Evolutionary conservation across 2,888 invertebrate genomes (phyloP), one percentile per base, ranked within the genome.

Genomic region (Clistopyga incitator): DNA sequence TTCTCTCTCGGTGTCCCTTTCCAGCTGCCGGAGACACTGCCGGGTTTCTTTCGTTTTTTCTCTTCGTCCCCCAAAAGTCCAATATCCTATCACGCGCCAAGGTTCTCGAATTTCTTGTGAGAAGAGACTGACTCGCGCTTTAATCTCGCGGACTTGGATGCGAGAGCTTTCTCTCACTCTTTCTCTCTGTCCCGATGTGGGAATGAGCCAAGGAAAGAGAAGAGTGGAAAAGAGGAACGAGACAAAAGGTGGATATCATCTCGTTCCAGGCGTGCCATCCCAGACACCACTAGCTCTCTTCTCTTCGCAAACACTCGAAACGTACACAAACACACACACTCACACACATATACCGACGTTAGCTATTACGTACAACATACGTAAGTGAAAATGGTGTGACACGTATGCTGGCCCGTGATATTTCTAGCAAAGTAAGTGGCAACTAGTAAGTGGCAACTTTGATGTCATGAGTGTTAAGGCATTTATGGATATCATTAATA

Each of bases 401-500:
- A 64, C 68, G 70, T 64, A 34, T 52, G 47, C 64, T 15, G 70
- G 67, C 68, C 75, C 65, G 80, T 78, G 79, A 85, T 86, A 85
- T 86, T 85, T 85, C 81, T 83, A 81, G 86, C 78, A 50, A 80
- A 80, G 79, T 81, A 84, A 81, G 86, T 84, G 85, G 71, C 80
- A 83, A 86, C 81, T 86, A 52, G 81, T 84, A 85, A 85, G 82
- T 83, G 85, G 82, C 84, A 84, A 82, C 87, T 86, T 86, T 87
- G 87, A 87, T 82, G 84, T 87, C 81, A 82, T 77, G 77, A 85
- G 86, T 84, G 86, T 84, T 84, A 84, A 85, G 86, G 84, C 86
- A 85, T 85, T 88, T 85, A 86, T 85, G 82, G 81, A 85, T 88
- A 87, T 88, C 87, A 88, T 88, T 88, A 88, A 88, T 87, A 88